These are phyloP conservation scores for Crotalus tigris DNA, from an alignment of 2,113 vertebrate genomes.

Conservation along the genomic window DNA sequence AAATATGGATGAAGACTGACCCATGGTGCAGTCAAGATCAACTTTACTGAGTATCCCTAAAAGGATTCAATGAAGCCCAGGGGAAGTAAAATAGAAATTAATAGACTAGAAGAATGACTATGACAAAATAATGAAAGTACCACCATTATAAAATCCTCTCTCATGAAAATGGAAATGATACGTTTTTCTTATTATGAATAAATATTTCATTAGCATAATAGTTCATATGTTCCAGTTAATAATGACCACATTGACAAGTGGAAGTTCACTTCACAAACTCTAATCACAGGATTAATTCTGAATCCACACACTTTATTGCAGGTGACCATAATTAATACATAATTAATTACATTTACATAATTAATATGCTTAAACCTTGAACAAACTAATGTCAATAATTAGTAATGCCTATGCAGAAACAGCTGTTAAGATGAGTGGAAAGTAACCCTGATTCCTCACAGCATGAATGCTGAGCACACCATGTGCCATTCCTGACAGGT, in stretches of 20 bases:
- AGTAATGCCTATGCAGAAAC: constrained; percentile 15
- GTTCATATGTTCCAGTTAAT: constrained; percentile 9
- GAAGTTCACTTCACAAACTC: constrained; percentile 24
- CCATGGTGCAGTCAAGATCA: background rate
- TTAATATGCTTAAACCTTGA: constrained; percentile 9
- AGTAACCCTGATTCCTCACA: background rate
- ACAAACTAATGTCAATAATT: constrained; percentile 21
- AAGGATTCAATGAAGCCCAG: background rate
- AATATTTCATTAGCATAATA: constrained; percentile 17
- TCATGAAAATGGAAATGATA: background rate
- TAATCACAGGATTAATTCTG: constrained; percentile 1
- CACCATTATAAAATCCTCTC: background rate
- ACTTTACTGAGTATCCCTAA: background rate
- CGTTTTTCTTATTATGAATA: constrained; percentile 6
- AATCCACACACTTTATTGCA: background rate
- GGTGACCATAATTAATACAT: background rate
- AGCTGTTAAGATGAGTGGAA: constrained; percentile 11
- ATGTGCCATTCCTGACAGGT: background rate
- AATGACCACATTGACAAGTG: background rate
- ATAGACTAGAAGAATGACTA: background rate
- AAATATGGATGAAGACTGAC: background rate
- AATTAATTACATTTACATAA: background rate
- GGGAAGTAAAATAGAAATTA: background rate
- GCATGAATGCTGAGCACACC: background rate
- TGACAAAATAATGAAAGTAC: constrained; percentile 6